Conservation (phyloP, 2,797 vertebrate genomes). For the Coregonus sp. region DNA sequence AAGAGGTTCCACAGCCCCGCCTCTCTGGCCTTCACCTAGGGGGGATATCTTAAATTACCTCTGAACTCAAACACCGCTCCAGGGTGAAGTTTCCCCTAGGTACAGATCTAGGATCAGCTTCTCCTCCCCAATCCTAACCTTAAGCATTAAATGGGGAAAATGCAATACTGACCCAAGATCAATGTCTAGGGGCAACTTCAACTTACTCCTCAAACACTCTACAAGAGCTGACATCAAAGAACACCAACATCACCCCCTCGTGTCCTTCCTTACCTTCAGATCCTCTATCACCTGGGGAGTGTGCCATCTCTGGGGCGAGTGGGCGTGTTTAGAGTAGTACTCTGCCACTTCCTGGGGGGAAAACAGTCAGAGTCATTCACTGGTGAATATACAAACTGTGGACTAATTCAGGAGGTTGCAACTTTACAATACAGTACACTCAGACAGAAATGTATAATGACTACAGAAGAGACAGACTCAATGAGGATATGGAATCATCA, state of each 20-base stretch:
- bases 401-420: background rate
- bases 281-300: conserved; percentile 82
- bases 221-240: too few species aligned
- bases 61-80: background rate
- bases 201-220: too few species aligned
- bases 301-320: conserved; percentile 82
- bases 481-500: too few species aligned
- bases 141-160: too few species aligned
- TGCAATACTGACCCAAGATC: too few species aligned
- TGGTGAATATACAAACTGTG: background rate
- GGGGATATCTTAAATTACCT: background rate
- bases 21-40: conserved; percentile 79
- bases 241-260: background rate
- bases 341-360: conserved; percentile 81
- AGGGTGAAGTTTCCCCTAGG: background rate
- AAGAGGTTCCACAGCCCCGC: conserved; percentile 94
- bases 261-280: conserved; percentile 80
- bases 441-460: too few species aligned
- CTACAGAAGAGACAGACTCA: too few species aligned
- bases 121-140: too few species aligned
- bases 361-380: conserved; percentile 6
- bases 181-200: too few species aligned
- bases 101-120: background rate
- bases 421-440: background rate
- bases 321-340: conserved; percentile 76